Evolutionary conservation across 2,113 vertebrate genomes (phyloP).

Genomic region (Chionodraco myersi): DNA sequence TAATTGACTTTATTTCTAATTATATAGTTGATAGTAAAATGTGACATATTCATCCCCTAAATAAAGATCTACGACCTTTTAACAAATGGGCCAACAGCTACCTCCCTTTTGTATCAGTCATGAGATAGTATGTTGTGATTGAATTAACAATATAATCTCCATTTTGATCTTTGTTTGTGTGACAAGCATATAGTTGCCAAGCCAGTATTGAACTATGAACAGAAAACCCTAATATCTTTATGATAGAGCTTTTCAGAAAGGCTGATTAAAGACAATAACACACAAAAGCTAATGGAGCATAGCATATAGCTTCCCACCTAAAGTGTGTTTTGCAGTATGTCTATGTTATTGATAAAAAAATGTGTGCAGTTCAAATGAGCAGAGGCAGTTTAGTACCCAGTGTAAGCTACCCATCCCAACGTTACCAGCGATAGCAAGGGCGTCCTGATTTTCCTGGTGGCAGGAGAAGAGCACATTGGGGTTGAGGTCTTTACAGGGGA

Average conservation of each 20-base stretch:
- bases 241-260: not conserved
- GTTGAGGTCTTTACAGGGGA: slow-evolving; percentile 92
- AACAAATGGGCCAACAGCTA: not conserved
- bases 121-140: not conserved
- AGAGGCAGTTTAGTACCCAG: not conserved
- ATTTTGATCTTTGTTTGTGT: not conserved
- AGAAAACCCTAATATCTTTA: not conserved
- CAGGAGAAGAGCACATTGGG: slow-evolving; percentile 95
- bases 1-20: not conserved
- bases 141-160: not conserved
- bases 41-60: not conserved
- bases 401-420: not conserved
- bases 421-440: slow-evolving; percentile 90
- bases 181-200: not conserved
- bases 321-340: not conserved
- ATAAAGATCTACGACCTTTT: not conserved
- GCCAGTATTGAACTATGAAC: not conserved
- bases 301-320: not conserved
- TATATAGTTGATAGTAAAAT: not conserved
- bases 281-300: not conserved
- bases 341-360: not conserved
- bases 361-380: not conserved
- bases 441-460: slow-evolving; percentile 95
- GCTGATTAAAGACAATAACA: not conserved
- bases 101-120: not conserved